Evolutionary conservation across 2,797 vertebrate species (phyloP).

Genomic region (Eremophila alpestris): DNA sequence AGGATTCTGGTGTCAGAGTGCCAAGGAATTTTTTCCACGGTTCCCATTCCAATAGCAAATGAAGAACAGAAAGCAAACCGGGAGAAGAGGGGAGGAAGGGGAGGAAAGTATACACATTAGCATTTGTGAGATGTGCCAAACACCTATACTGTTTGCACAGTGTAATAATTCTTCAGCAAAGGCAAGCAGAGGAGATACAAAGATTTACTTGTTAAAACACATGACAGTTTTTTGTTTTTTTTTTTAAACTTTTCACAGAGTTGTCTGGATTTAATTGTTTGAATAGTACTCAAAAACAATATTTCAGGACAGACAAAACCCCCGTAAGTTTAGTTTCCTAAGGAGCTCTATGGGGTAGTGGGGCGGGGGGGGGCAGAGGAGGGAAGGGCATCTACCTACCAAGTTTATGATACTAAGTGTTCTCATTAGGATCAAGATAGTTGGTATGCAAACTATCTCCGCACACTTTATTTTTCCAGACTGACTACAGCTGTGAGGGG

Average conservation of each 20-base stretch:
- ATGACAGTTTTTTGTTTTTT: background rate
- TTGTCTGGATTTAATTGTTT: constrained; percentile 1
- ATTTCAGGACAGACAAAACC: background rate
- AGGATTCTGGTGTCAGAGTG: constrained; percentile 91
- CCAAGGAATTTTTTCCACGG: constrained; percentile 75
- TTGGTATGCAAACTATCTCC: background rate
- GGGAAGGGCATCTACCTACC: background rate
- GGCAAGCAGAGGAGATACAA: constrained; percentile 16
- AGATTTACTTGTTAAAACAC: constrained; percentile 20
- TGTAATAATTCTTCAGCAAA: constrained; percentile 49
- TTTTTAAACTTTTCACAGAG: background rate
- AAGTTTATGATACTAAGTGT: background rate
- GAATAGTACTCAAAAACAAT: background rate
- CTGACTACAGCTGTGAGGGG: background rate
- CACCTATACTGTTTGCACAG: constrained; percentile 14
- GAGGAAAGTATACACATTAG: constrained; percentile 80
- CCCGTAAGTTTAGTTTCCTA: background rate
- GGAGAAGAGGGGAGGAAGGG: constrained; percentile 66
- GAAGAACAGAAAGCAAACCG: constrained; percentile 70
- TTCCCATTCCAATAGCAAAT: constrained; percentile 78
- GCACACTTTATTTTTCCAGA: background rate
- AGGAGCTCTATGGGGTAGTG: background rate
- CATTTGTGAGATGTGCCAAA: constrained; percentile 70
- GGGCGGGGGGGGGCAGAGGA: rapidly evolving
- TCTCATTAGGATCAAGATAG: background rate